phyloP scores from a whole-genome alignment of 2,888 invertebrate genomes.

The Phasia obesa region DNA sequence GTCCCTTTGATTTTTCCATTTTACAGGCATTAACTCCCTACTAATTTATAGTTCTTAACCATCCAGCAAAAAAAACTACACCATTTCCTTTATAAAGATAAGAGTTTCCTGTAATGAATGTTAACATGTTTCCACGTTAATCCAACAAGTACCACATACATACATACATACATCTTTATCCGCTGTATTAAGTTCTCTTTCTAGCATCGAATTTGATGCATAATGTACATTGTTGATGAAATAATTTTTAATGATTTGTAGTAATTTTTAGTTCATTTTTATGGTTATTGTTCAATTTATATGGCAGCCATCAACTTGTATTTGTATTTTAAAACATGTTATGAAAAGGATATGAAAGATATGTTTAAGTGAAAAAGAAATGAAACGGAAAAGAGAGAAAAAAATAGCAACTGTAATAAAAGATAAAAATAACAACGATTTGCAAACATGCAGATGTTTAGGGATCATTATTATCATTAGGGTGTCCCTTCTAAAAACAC shows the following conservation, averaged over 20 bases:
- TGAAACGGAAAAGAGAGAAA: background rate
- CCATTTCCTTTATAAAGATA: conserved; percentile 28
- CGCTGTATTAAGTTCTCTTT: background rate
- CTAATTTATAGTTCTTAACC: background rate
- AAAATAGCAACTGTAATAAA: conserved; percentile 41
- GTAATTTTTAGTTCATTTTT: conserved; percentile 5
- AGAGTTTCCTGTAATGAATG: conserved; percentile 32
- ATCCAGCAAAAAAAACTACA: background rate
- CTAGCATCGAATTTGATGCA: conserved; percentile 4
- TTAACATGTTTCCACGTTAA: conserved; percentile 5
- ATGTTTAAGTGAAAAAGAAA: conserved; percentile 43
- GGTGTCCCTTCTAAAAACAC: conserved; percentile 1
- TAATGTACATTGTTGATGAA: background rate
- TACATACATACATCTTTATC: conserved; percentile 31
- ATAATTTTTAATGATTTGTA: conserved; percentile 21
- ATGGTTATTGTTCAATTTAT: conserved; percentile 28
- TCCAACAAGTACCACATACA: conserved; percentile 7
- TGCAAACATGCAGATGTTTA: conserved; percentile 48
- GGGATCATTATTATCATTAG: too few species aligned
- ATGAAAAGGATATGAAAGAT: conserved; percentile 46
- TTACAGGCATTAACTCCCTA: background rate
- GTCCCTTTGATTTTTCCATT: too few species aligned
- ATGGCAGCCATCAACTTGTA: conserved; percentile 38
- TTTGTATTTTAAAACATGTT: conserved; percentile 42
- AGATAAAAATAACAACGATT: conserved; percentile 42